Percentiles rank a stretch among this genome's conserved stretches.
Evolutionary conservation across 2,888 invertebrate species (phyloP).

Genomic region (Cepaea hortensis): DNA sequence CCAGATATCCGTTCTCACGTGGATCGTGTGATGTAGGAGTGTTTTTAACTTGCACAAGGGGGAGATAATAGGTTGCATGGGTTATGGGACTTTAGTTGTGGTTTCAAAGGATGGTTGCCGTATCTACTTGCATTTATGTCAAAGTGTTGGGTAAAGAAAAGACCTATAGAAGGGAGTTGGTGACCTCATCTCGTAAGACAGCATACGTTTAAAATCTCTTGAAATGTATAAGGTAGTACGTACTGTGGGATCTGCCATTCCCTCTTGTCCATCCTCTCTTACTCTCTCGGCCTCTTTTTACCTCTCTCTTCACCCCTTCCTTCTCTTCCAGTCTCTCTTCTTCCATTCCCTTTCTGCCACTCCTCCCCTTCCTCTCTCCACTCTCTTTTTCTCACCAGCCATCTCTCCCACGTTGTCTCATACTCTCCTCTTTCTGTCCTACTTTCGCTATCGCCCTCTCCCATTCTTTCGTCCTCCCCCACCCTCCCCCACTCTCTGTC

Average conservation of each 20-base stretch:
- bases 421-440: background rate
- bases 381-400: background rate
- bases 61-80: no score
- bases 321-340: background rate
- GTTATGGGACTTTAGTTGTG: no score
- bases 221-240: no score
- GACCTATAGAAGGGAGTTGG: no score
- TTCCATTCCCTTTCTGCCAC: background rate
- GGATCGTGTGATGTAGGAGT: background rate
- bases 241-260: no score
- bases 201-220: no score
- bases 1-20: background rate
- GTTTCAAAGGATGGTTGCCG: no score
- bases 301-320: background rate
- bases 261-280: background rate
- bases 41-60: no score
- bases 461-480: background rate
- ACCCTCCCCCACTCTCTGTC: background rate
- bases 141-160: no score
- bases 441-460: background rate
- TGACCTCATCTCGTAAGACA: no score
- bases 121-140: no score
- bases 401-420: background rate
- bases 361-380: background rate
- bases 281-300: background rate